These are phyloP conservation scores for Drosophila albomicans DNA, from an alignment of 1,140 invertebrate species.

Conservation along the genomic window DNA sequence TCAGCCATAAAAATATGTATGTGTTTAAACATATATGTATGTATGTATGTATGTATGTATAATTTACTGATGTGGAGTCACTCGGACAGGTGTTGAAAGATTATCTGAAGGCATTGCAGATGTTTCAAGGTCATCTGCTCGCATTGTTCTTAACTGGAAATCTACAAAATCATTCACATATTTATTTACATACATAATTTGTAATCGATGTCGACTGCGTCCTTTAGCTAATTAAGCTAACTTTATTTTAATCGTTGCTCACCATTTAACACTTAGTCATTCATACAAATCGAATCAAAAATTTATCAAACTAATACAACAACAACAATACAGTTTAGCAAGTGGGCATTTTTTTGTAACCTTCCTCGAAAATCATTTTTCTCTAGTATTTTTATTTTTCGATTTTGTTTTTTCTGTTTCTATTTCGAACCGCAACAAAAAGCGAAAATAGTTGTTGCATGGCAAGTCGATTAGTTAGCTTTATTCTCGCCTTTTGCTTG, in stretches of 20 bases:
- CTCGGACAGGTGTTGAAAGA: constrained; percentile 26
- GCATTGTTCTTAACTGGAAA: constrained; percentile 5
- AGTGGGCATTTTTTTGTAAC: constrained; percentile 50
- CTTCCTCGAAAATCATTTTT: constrained; percentile 56
- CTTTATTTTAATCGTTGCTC: constrained; percentile 20
- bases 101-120: constrained; percentile 11
- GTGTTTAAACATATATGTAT: neutral
- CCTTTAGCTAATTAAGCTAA: constrained; percentile 36
- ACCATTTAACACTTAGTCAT: constrained; percentile 38
- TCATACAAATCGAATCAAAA: constrained; percentile 1
- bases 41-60: neutral
- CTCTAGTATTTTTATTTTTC: constrained; percentile 9
- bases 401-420: constrained; percentile 30
- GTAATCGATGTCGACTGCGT: neutral
- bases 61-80: constrained; percentile 2
- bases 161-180: neutral
- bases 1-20: constrained; percentile 1
- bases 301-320: constrained; percentile 16
- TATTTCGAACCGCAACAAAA: constrained; percentile 51
- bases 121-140: constrained; percentile 27
- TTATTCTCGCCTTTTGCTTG: constrained; percentile 34
- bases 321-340: constrained; percentile 42
- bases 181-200: constrained; percentile 19
- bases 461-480: constrained; percentile 40
- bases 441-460: constrained; percentile 1